Evolutionary conservation across 2,113 vertebrate genomes (phyloP), one percentile per base, ranked within the genome.

Genomic region (Leucoraja erinaceus): DNA sequence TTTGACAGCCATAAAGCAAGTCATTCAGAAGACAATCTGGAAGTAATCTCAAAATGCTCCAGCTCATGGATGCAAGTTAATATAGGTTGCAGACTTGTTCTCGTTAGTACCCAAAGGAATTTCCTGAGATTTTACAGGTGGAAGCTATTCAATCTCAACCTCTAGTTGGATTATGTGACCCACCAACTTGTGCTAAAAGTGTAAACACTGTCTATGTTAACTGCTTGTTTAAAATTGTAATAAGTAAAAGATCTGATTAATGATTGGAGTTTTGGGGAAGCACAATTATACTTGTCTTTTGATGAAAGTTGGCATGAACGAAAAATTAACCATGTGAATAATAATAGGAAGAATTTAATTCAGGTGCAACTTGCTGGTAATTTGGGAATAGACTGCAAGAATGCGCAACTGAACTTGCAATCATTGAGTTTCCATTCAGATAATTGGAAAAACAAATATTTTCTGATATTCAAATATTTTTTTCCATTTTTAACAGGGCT

Each of bases 401-500:
- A 63, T 59, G 54, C 28, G 18, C 20, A 56, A 28, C 56, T n/a
- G 20, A 56, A n/a, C 84, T 66, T 63, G 25, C 83, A 88, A 10
- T 28, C 54, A 86, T 61, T 88, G 59, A 63, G 28, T 88, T 63
- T 63, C 25, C 61, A 88, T n/a, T 88, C 84, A 88, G 33, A 88
- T 88, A 4, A 63, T 88, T 63, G 59, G 25, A n/a, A 28, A 18
- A 86, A 63, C 28, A 18, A n/a, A 56, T 25, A 63, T 22, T 38
- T 31, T 68, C n/a, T n/a, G 18, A 14, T 68, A 66, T 90, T 90
- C n/a, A 88, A n/a, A 66, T 88, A 12, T 66, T 63, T 33, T 47
- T 5, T 91, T 91, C 72, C 8, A 47, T 38, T 72, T 91, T 90
- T 68, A 33, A 90, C 66, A 90, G 28, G 6, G 86, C 5, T 68